phyloP scores from a whole-genome alignment of 2,888 invertebrate genomes.

The Catocala fraxini region DNA sequence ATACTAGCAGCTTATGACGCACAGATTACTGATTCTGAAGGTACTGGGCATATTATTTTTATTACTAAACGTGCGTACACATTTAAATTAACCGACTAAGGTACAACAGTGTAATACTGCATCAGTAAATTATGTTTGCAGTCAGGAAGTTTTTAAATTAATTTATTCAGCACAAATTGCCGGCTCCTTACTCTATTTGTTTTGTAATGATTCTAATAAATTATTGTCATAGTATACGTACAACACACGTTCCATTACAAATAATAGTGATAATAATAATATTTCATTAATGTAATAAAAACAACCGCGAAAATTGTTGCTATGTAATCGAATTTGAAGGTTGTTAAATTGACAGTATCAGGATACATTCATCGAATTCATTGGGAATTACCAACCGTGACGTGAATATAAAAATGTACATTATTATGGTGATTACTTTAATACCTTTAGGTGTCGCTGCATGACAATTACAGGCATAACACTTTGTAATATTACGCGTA shows the following conservation, averaged over 20 bases:
- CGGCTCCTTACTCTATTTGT: no score
- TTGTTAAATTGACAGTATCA: conserved; percentile 55
- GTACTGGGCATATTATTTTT: background rate
- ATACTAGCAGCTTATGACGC: conserved; percentile 53
- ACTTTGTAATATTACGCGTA: conserved; percentile 30
- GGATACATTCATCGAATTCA: conserved; percentile 59
- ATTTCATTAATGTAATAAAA: no score
- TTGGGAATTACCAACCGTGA: conserved; percentile 67
- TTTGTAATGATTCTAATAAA: no score
- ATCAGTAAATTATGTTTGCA: no score
- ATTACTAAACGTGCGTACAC: no score
- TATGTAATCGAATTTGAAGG: conserved; percentile 50
- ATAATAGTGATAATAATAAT: no score
- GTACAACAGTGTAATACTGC: no score
- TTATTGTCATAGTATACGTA: no score
- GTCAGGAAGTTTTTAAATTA: no score
- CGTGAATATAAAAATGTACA: conserved; percentile 58
- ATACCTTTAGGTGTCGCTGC: conserved; percentile 32
- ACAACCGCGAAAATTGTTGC: conserved; percentile 10
- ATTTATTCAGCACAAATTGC: no score
- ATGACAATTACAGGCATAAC: conserved; percentile 37
- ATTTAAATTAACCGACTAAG: no score
- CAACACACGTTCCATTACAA: no score
- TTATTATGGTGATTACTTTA: conserved; percentile 49
- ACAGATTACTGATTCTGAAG: conserved; percentile 39